Evolutionary conservation across 2,113 vertebrate genomes (phyloP).

Genomic region (Plestiodon gilberti): DNA sequence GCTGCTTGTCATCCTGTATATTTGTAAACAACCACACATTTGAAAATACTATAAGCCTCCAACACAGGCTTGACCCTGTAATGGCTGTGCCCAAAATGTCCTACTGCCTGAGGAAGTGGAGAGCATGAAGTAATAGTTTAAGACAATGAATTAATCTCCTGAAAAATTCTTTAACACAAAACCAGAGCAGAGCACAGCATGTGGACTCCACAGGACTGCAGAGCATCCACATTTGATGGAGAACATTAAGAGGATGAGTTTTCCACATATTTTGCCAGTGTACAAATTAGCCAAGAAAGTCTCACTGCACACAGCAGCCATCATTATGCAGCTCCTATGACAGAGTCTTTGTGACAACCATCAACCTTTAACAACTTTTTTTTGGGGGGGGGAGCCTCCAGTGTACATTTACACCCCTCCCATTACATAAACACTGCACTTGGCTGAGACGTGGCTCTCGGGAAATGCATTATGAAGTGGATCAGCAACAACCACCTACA

Average conservation of each 20-base stretch:
- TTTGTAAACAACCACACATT: background rate
- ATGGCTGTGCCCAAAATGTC: background rate
- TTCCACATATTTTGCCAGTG: background rate
- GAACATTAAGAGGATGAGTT: background rate
- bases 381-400: background rate
- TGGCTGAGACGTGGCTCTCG: background rate
- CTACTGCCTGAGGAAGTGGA: background rate
- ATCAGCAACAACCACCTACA: slow-evolving; percentile 11
- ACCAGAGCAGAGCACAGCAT: background rate
- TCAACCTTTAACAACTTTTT: slow-evolving; percentile 12
- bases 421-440: slow-evolving; percentile 19
- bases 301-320: background rate
- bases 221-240: background rate
- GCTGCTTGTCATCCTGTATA: background rate
- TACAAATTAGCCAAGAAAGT: background rate
- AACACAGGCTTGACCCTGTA: background rate
- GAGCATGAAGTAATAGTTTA: background rate
- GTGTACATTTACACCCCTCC: background rate
- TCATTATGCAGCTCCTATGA: background rate
- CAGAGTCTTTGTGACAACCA: background rate
- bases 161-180: background rate
- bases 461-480: slow-evolving; percentile 29
- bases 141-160: background rate
- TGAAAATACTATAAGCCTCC: background rate
- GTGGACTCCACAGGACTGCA: background rate